Evolutionary conservation across 2,888 invertebrate genomes (phyloP), one percentile per base, ranked within the genome.

Genomic region (Sarcophaga carnaria): DNA sequence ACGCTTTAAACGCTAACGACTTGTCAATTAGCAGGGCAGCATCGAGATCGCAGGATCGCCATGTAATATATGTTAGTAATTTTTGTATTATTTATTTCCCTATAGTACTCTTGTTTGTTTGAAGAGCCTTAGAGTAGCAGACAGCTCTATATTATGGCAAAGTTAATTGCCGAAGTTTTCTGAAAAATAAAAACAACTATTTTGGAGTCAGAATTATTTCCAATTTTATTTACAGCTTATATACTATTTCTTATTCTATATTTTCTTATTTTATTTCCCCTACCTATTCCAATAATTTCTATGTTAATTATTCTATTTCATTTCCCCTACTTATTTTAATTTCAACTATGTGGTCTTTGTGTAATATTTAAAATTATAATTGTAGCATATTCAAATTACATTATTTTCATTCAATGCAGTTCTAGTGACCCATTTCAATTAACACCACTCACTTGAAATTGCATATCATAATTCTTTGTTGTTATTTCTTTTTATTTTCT

Each of bases 111-210:
- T 60, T 60, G 20, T 60, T 20, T 8, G 17, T 60, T 14, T n/a
- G 10, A 37, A 66, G 66, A 66, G 66, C 66, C 66, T 66, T 66
- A 66, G 66, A 66, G 14, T 66, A 25, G 25, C n/a, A 66, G 66
- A 12, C 27, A 27, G 66, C 66, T 66, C 66, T 66, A 66, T 66
- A 5, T 3, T 10, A 66, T 66, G 66, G 66, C 66, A 66, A 66
- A 64, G n/a, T 64, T 20, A 64, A 22, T 22, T 22, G 22, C 22
- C 22, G 22, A 22, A 64, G 22, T 64, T 64, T 64, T 22, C 25
- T 8, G 63, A 64, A 11, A 64, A 64, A 64, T 64, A 64, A 64
- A 22, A 25, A 22, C n/a, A n/a, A 6, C 14, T 60, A 6, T 60
- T 60, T 60, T 20, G 20, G 60, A 20, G 17, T 22, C 27, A 25